Base-by-base conservation (phyloP, 2,113 vertebrate genomes). In the Pipra filicauda region DNA sequence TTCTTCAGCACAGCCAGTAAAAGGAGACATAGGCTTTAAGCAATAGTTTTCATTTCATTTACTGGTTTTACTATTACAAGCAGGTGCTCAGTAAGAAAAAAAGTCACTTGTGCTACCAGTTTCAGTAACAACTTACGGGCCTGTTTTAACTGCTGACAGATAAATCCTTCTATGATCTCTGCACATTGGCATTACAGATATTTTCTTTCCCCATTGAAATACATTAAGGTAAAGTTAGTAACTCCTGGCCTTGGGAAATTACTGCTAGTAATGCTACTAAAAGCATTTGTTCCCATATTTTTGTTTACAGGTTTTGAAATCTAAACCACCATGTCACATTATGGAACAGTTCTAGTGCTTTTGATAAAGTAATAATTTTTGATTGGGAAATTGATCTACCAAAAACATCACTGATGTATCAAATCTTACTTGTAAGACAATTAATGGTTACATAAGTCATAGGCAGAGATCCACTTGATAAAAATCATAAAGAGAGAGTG, bases 401-500 rank as follows among this genome's bases (percentile, higher is more conserved):
- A 70, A 83, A 69, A 76, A 54, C 19, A 9, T 16, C 26, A 43
- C 24, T 33, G 41, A 49, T 27, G 14, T 8, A 5, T 43, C 55
- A 54, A 55, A 75, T 43, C 33, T 46, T 65, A 65, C 39, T 43
- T 39, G 66, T 48, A 75, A 48, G 12, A 44, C 72, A 71, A 62
- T 17, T 26, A 89, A 82, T 15, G 21, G 18, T 77, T 88, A 17
- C 11, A 0, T 48, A 72, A 66, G 31, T 48, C 72, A 73, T 5
- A 64, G 4, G 14, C 15, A 94, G 21, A 8, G 20, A 78, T 35
- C 11, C 5, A 19, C 15, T 72, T 55, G 2, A 49, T 70, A n/a
- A 79, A 62, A 70, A 72, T 3, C 3, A 28, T 0, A n/a, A 21
- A 9, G 64, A 18, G 64, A 18, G 4, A 30, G 11, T 4, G 1